Percentiles rank a stretch among this genome's conserved stretches.
These are phyloP conservation scores for Drosophila subsilvestris DNA, from an alignment of 2,888 invertebrate genomes.

Conservation along the genomic window DNA sequence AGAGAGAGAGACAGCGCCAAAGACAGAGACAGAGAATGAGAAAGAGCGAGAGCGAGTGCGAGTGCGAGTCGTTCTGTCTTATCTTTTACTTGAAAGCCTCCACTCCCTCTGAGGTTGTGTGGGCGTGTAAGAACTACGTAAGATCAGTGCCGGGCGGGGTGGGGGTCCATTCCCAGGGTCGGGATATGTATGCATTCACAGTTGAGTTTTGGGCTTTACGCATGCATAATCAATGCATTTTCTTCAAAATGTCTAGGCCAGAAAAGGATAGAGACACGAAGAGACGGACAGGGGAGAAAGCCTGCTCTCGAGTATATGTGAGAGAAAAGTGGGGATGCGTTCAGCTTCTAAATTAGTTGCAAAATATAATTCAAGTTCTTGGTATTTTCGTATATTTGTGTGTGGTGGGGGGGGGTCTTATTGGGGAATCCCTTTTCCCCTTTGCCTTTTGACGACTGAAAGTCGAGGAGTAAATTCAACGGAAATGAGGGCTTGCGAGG, in stretches of 20 bases:
- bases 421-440: slow-evolving; percentile 13
- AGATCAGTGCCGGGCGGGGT: slow-evolving; percentile 52
- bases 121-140: slow-evolving; percentile 7
- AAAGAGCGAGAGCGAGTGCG: slow-evolving; percentile 11
- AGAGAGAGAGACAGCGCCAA: neutral
- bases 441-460: slow-evolving; percentile 7
- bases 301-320: neutral
- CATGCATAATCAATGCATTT: slow-evolving; percentile 79
- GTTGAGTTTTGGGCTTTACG: slow-evolving; percentile 67
- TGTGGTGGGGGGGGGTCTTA: slow-evolving; percentile 3
- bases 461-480: slow-evolving; percentile 4
- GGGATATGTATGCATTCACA: slow-evolving; percentile 25
- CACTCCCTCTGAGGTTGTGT: slow-evolving; percentile 21
- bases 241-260: slow-evolving; percentile 44
- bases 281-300: slow-evolving; percentile 4
- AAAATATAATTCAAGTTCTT: slow-evolving; percentile 62
- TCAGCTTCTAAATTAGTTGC: slow-evolving; percentile 64
- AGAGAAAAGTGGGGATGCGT: slow-evolving; percentile 13
- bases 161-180: slow-evolving; percentile 5
- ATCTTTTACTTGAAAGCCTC: slow-evolving; percentile 74
- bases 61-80: slow-evolving; percentile 64
- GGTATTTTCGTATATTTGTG: slow-evolving; percentile 8
- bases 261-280: slow-evolving; percentile 2
- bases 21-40: neutral
- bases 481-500: slow-evolving; percentile 4